Evolutionary conservation across 2,888 invertebrate genomes (phyloP).

Genomic region (Macrostomum cliftonense): DNA sequence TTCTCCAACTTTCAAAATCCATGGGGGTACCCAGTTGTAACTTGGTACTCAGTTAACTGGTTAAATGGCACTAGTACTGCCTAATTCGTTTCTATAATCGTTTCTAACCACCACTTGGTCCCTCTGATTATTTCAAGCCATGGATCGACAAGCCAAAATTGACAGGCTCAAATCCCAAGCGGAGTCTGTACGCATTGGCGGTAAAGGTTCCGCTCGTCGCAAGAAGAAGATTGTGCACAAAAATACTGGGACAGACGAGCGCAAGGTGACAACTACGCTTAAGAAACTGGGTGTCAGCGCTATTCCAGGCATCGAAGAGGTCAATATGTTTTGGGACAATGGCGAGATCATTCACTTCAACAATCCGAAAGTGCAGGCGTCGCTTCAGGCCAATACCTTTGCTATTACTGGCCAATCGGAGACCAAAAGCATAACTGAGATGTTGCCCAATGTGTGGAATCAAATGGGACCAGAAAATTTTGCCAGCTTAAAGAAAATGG

Average conservation of each 20-base stretch:
- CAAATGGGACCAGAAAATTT: slow-evolving; percentile 71
- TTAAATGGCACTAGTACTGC: too few relatives aligned
- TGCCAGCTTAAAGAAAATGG: slow-evolving; percentile 57
- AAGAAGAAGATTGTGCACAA: slow-evolving; percentile 99
- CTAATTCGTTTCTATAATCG: too few relatives aligned
- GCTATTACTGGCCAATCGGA: slow-evolving; percentile 96
- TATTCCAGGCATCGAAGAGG: slow-evolving; percentile 93
- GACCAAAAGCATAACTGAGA: slow-evolving; percentile 80
- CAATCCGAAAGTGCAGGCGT: slow-evolving; percentile 98
- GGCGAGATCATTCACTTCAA: slow-evolving; percentile 97
- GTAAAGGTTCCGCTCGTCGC: slow-evolving; percentile 93
- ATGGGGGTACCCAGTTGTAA: too few relatives aligned
- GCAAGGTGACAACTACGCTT: slow-evolving; percentile 87
- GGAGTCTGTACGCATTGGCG: slow-evolving; percentile 77
- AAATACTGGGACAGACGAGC: slow-evolving; percentile 95
- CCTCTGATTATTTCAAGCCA: too few relatives aligned
- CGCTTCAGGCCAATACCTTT: slow-evolving; percentile 92
- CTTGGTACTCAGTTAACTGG: too few relatives aligned
- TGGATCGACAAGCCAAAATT: slow-evolving; percentile 45
- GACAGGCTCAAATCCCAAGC: slow-evolving; percentile 63
- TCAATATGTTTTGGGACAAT: slow-evolving; percentile 98
- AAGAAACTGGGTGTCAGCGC: slow-evolving; percentile 95
- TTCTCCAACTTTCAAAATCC: too few relatives aligned
- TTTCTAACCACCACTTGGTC: too few relatives aligned
- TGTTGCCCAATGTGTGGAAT: slow-evolving; percentile 90